phyloP scores from a whole-genome alignment of 2,888 invertebrate genomes.

The Oligia fasciuncula region DNA sequence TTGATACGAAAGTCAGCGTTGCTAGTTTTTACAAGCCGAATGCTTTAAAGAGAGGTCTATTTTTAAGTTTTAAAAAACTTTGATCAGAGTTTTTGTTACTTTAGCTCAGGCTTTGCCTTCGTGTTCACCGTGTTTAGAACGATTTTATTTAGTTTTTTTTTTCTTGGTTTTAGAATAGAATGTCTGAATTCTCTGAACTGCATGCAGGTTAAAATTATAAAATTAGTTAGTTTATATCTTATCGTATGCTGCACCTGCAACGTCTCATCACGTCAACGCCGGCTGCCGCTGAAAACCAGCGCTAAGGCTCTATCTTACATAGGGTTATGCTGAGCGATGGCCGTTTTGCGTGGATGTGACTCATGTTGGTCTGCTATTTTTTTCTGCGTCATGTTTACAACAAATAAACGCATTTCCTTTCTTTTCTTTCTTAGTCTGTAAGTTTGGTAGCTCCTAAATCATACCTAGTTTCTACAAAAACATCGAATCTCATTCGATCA shows the following conservation, averaged over 20 bases:
- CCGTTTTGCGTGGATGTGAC: background rate
- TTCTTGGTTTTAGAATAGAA: conserved; percentile 6
- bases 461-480: background rate
- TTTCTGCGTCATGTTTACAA: too few species aligned
- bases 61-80: conserved; percentile 9
- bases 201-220: background rate
- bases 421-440: background rate
- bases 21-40: conserved; percentile 17
- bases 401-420: background rate
- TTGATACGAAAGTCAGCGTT: background rate
- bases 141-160: background rate
- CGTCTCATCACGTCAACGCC: background rate
- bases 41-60: background rate
- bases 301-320: background rate
- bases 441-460: background rate
- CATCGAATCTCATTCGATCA: background rate
- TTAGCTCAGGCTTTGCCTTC: conserved; percentile 11
- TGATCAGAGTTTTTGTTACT: conserved; percentile 35
- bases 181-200: background rate
- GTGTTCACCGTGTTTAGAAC: background rate
- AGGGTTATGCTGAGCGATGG: background rate
- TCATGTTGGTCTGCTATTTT: background rate
- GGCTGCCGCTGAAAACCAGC: background rate
- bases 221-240: background rate
- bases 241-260: background rate